Percentiles rank a stretch among this genome's conserved stretches.
Evolutionary conservation across 1,140 invertebrate genomes (phyloP).

Genomic region (Saxidomus purpurata): DNA sequence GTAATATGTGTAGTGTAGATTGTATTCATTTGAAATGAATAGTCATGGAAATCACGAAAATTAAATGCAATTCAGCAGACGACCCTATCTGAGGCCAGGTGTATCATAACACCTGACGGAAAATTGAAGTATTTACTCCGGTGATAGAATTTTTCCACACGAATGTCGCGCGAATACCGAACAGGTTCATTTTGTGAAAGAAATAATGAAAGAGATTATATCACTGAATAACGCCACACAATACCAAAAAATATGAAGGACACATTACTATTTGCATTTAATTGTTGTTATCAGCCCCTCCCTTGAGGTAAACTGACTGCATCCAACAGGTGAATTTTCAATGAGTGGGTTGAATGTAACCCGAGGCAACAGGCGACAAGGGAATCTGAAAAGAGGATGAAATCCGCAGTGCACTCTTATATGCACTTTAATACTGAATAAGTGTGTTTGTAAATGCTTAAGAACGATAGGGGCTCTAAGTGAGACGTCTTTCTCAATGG

Average conservation of each 20-base stretch:
- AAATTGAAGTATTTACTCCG: constrained; percentile 22
- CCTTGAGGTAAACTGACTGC: neutral
- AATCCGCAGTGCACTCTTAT: neutral
- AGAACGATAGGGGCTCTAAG: too few species aligned
- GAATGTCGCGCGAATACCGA: constrained; percentile 20
- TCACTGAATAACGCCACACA: neutral
- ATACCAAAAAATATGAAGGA: constrained; percentile 23
- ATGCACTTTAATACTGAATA: neutral
- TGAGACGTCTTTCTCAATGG: neutral
- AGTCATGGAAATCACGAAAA: constrained; percentile 21
- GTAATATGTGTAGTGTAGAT: too few species aligned
- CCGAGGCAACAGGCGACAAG: neutral
- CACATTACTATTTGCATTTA: constrained; percentile 20
- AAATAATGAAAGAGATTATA: constrained; percentile 19
- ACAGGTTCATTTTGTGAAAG: constrained; percentile 6
- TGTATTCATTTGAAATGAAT: neutral
- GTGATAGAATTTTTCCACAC: constrained; percentile 28
- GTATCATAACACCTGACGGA: constrained; percentile 6
- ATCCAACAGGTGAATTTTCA: constrained; percentile 15
- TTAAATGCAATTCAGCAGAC: constrained; percentile 16
- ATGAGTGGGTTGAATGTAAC: neutral
- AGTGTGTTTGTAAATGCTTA: constrained; percentile 18
- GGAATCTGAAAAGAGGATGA: neutral
- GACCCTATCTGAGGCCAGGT: neutral
- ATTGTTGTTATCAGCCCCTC: neutral